phyloP scores from a whole-genome alignment of 2,888 invertebrate genomes.

The Hirtodrosophila cameraria region DNA sequence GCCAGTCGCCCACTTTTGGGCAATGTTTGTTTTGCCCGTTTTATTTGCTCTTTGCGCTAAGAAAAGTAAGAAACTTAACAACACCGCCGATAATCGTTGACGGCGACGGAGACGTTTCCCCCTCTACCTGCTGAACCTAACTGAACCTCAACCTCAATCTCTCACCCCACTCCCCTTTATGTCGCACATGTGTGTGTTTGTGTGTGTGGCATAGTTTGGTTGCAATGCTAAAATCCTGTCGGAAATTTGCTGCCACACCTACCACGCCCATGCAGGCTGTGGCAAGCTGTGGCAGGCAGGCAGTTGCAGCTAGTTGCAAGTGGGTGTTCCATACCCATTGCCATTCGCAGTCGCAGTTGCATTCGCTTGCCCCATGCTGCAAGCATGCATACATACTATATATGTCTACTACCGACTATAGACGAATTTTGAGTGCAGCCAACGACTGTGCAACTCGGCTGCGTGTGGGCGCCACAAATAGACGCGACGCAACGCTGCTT shows the following conservation, averaged over 20 bases:
- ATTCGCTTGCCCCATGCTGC: slow-evolving; percentile 53
- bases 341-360: slow-evolving; percentile 12
- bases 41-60: slow-evolving; percentile 34
- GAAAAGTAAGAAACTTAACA: slow-evolving; percentile 7
- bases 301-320: slow-evolving; percentile 37
- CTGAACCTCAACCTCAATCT: neutral
- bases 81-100: slow-evolving; percentile 23
- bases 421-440: slow-evolving; percentile 70
- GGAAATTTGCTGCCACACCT: slow-evolving; percentile 65
- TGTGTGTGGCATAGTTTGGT: slow-evolving; percentile 23
- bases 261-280: slow-evolving; percentile 44
- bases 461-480: slow-evolving; percentile 73
- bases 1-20: slow-evolving; percentile 51
- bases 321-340: slow-evolving; percentile 57
- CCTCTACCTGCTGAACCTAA: no score
- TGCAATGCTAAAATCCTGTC: slow-evolving; percentile 66
- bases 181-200: slow-evolving; percentile 17
- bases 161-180: neutral
- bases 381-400: slow-evolving; percentile 47
- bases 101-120: neutral
- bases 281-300: neutral
- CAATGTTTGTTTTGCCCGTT: slow-evolving; percentile 16
- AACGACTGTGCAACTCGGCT: slow-evolving; percentile 28
- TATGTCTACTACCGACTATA: no score
- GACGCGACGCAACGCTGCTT: slow-evolving; percentile 5